Base-by-base conservation (phyloP, 2,888 invertebrate species). In the Muscina levida region DNA sequence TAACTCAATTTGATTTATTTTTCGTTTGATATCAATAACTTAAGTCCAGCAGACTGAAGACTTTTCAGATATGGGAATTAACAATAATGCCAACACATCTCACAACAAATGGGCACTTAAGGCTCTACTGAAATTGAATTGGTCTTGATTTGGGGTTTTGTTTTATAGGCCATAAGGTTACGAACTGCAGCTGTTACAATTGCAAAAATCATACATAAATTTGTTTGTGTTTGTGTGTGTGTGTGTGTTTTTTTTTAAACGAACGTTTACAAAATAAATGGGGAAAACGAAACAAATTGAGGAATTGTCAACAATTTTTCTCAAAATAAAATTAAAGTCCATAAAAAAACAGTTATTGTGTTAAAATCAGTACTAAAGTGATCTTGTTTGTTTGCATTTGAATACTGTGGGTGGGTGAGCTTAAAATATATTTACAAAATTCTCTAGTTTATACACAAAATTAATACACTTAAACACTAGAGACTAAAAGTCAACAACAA, bases 381-480 rank as follows among this genome's bases (percentile, higher is more conserved):
- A 59, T 59, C 59, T 46, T 44, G 39, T 13, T 56, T 59, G 37
- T 66, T 53, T 31, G 4, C 31, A 5, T 31, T 31, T 31, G 51
- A 65, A 15, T 39, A 56, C 31, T 5, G 73, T 56, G n/a, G n/a
- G n/a, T n/a, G n/a, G n/a, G n/a, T n/a, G 59, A 74, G 51, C 59
- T 74, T 77, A 77, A 59, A n/a, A 80, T 31, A 56, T 74, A 80
- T 70, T 31, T 66, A 74, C 66, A 66, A 2, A 26, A 26, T 48
- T 62, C 42, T 39, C 26, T 4, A 56, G 3, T 31, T 51, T 24
- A 48, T 22, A 70, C 22, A 26, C 13, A 31, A 44, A 67, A 67
- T 39, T 53, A 70, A 66, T 46, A 31, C 8, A 31, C 75, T 76
- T 76, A 76, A 0, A 44, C 24, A 51, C 62, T 62, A 62, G 53